Conservation (phyloP, 2,888 invertebrate species). For the Omphaloscelis lunosa region DNA sequence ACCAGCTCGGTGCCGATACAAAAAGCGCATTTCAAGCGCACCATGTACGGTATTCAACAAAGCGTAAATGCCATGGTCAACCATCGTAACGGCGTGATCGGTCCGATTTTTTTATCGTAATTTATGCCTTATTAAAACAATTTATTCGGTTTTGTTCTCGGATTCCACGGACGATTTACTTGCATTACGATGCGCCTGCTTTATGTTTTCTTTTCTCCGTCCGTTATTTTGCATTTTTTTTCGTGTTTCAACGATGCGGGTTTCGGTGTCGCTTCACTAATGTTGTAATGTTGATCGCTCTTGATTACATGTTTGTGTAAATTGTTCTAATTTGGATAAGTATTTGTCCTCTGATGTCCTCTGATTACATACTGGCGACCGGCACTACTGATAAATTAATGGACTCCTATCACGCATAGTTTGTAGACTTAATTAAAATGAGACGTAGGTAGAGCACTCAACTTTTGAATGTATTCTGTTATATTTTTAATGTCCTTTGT, state of each 20-base stretch:
- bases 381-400: slow-evolving; percentile 10
- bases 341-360: slow-evolving; percentile 14
- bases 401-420: slow-evolving; percentile 12
- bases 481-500: accelerated
- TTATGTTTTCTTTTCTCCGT: slow-evolving; percentile 82
- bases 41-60: slow-evolving; percentile 83
- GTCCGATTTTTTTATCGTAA: slow-evolving; percentile 81
- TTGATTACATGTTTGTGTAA: slow-evolving; percentile 60
- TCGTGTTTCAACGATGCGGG: slow-evolving; percentile 50
- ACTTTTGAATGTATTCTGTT: background rate
- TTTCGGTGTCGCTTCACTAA: slow-evolving; percentile 62
- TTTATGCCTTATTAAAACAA: slow-evolving; percentile 89
- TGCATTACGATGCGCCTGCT: slow-evolving; percentile 77
- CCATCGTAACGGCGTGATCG: slow-evolving; percentile 87
- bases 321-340: slow-evolving; percentile 51
- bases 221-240: slow-evolving; percentile 83
- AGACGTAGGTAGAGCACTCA: background rate
- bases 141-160: slow-evolving; percentile 86
- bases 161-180: slow-evolving; percentile 86
- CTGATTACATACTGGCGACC: slow-evolving; percentile 2
- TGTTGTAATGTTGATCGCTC: slow-evolving; percentile 53
- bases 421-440: slow-evolving; percentile 4
- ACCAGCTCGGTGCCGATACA: slow-evolving; percentile 71
- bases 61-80: slow-evolving; percentile 90
- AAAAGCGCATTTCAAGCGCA: slow-evolving; percentile 84